phyloP scores from a whole-genome alignment of 2,888 invertebrate species.

The Hirtodrosophila confusa region DNA sequence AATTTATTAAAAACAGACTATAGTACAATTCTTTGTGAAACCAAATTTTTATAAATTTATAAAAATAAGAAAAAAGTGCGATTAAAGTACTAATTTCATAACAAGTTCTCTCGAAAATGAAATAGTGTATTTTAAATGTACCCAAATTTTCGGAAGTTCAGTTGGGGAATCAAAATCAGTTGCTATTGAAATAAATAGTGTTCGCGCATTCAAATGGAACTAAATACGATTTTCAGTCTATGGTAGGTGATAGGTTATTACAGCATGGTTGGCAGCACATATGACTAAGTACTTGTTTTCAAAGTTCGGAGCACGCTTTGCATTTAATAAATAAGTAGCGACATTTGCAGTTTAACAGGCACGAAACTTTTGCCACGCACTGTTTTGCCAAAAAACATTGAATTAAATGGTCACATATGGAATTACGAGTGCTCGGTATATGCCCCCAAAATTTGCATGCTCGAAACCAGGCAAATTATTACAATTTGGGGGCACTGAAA shows the following conservation, averaged over 20 bases:
- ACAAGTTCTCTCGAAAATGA: too few relatives aligned
- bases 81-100: too few relatives aligned
- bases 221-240: background rate
- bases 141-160: too few relatives aligned
- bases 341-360: slow-evolving; percentile 32
- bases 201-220: too few relatives aligned
- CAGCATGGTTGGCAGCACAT: background rate
- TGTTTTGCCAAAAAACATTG: slow-evolving; percentile 39
- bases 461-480: slow-evolving; percentile 12
- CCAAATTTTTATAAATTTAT: too few relatives aligned
- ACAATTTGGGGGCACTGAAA: background rate
- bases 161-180: too few relatives aligned
- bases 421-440: slow-evolving; percentile 31
- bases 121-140: too few relatives aligned
- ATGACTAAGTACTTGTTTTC: too few relatives aligned
- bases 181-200: too few relatives aligned
- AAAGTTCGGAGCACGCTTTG: slow-evolving; percentile 2
- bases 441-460: slow-evolving; percentile 41
- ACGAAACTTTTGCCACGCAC: slow-evolving; percentile 30
- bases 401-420: slow-evolving; percentile 52
- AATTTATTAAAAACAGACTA: too few relatives aligned
- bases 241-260: background rate
- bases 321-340: slow-evolving; percentile 51
- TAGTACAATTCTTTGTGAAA: too few relatives aligned
- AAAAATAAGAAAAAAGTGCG: too few relatives aligned